phyloP scores from a whole-genome alignment of 2,113 vertebrate species.

The Tupaia chinensis region DNA sequence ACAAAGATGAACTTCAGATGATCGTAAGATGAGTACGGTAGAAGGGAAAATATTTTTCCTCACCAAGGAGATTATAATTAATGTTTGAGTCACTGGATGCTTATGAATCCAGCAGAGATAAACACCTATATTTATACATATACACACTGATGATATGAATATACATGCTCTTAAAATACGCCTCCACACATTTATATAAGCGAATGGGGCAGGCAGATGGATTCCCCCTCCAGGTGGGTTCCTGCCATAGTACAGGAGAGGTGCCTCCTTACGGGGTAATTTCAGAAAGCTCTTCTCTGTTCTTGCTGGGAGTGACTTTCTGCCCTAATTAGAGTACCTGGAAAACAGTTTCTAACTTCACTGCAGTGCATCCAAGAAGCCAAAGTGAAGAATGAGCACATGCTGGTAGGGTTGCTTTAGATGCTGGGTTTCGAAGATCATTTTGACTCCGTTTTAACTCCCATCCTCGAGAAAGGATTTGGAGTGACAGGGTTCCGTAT shows the following conservation, averaged over 20 bases:
- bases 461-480: no score
- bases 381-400: not conserved
- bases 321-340: conserved; percentile 67
- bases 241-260: not conserved
- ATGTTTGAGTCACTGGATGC: conserved; percentile 48
- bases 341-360: conserved; percentile 76
- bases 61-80: conserved; percentile 53
- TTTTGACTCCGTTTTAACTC: no score
- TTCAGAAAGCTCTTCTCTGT: conserved; percentile 58
- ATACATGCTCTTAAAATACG: conserved; percentile 34
- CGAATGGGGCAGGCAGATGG: not conserved
- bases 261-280: conserved; percentile 35
- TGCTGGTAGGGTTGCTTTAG: fast-evolving
- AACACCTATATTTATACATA: conserved; percentile 51
- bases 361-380: conserved; percentile 30
- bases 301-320: conserved; percentile 60
- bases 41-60: conserved; percentile 74
- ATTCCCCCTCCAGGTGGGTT: not conserved
- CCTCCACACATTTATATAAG: conserved; percentile 48
- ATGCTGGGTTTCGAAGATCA: not conserved
- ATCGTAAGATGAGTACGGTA: conserved; percentile 54
- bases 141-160: conserved; percentile 49
- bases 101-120: not conserved
- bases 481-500: not conserved
- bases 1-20: conserved; percentile 22